phyloP scores from a whole-genome alignment of 2,888 invertebrate genomes.

The Coenonympha glycerion region DNA sequence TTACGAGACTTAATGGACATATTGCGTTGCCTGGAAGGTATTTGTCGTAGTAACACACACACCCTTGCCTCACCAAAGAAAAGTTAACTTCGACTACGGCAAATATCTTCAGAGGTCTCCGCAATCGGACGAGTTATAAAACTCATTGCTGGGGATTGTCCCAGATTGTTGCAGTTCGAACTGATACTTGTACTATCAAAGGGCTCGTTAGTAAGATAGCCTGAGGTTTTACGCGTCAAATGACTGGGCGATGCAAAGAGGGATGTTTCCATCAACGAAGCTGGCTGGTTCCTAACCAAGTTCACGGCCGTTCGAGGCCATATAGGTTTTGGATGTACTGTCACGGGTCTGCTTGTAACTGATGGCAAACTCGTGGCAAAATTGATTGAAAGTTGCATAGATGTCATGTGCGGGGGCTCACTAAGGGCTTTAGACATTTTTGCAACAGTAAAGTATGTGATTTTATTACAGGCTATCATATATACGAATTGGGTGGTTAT shows the following conservation, averaged over 20 bases:
- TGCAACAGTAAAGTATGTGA: background rate
- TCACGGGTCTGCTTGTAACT: no score
- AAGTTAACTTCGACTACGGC: background rate
- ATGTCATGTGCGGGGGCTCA: background rate
- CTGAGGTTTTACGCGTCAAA: background rate
- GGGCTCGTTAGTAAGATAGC: slow-evolving; percentile 4
- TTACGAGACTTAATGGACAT: background rate
- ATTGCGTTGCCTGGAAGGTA: background rate
- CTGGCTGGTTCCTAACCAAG: background rate
- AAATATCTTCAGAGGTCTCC: background rate
- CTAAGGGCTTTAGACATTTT: background rate
- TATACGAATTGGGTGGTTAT: background rate
- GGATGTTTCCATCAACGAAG: background rate
- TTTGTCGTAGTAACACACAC: no score
- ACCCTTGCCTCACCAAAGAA: no score
- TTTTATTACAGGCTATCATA: background rate
- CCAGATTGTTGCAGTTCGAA: background rate
- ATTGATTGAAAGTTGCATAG: background rate
- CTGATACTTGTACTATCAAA: background rate
- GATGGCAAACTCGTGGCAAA: background rate
- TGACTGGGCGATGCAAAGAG: no score
- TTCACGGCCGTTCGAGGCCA: no score
- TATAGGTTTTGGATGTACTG: no score
- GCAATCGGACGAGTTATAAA: background rate
- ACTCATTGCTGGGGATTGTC: background rate